Evolutionary conservation across 2,888 invertebrate species (phyloP).

Genomic region (Hemithea aestivaria): DNA sequence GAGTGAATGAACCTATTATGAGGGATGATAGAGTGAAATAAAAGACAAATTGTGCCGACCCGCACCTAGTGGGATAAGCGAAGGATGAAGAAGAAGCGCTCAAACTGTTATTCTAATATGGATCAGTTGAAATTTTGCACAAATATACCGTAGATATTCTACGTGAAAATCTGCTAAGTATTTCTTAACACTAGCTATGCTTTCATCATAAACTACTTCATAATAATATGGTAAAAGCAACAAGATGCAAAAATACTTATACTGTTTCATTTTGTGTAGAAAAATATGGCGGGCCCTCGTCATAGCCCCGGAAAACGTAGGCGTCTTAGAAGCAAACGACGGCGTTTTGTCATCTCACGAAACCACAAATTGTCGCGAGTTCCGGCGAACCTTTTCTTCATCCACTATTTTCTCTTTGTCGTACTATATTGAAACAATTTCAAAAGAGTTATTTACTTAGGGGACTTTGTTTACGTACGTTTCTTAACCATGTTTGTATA

Average conservation of each 20-base stretch:
- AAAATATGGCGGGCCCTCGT: slow-evolving; percentile 4
- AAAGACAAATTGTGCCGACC: no score
- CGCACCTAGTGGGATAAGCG: no score
- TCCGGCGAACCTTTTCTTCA: slow-evolving; percentile 26
- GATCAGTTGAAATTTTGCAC: no score
- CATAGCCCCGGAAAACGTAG: slow-evolving; percentile 21
- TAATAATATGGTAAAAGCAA: no score
- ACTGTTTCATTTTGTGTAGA: slow-evolving; percentile 5
- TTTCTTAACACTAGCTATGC: no score
- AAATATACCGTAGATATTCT: no score
- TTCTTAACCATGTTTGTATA: background rate
- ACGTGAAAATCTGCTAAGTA: no score
- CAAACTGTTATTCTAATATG: no score
- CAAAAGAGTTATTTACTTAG: background rate
- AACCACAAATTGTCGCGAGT: slow-evolving; percentile 50
- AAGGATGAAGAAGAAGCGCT: no score
- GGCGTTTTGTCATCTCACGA: slow-evolving; percentile 57
- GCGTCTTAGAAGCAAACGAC: slow-evolving; percentile 42
- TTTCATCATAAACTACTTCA: no score
- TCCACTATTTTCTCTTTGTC: slow-evolving; percentile 20
- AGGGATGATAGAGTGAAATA: no score
- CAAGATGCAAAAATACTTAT: background rate
- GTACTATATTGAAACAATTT: slow-evolving; percentile 16
- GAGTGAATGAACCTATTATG: no score
- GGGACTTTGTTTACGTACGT: slow-evolving; percentile 1